Conservation (phyloP, 2,113 vertebrate genomes). For the Oncorhynchus mykiss region DNA sequence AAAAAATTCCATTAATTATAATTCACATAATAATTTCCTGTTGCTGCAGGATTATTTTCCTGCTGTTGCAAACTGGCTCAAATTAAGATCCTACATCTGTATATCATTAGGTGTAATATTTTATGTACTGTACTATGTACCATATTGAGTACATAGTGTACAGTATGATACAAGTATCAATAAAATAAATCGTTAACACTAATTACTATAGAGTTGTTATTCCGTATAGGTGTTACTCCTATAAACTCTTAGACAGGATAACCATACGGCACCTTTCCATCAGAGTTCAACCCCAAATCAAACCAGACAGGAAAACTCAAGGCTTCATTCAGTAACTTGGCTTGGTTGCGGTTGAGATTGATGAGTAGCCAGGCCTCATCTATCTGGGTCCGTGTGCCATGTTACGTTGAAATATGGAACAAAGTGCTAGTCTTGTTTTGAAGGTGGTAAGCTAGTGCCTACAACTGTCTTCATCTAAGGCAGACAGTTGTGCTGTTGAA, state of each 20-base stretch:
- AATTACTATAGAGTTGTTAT: not conserved
- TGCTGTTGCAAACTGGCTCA: no score
- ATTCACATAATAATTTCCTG: no score
- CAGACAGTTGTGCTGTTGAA: not conserved
- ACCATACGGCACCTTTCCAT: constrained; percentile 31
- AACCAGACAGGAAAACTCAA: not conserved
- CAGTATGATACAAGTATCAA: not conserved
- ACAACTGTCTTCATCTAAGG: not conserved
- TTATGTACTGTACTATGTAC: no score
- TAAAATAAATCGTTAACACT: not conserved
- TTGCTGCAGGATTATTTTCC: no score
- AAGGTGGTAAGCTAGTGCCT: not conserved
- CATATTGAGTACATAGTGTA: not conserved
- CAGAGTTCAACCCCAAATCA: constrained; percentile 1
- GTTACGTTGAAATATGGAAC: not conserved
- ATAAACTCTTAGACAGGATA: constrained; percentile 22
- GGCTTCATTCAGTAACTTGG: not conserved
- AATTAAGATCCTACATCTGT: not conserved
- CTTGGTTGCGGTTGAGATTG: not conserved
- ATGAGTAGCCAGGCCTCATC: not conserved
- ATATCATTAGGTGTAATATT: not conserved
- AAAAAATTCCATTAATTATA: no score
- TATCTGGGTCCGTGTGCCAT: not conserved
- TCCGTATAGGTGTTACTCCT: not conserved
- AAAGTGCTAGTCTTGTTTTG: not conserved